Percentiles rank a stretch among this genome's conserved stretches.
These are phyloP conservation scores for Deroplatys truncata DNA, from an alignment of 2,888 invertebrate species.

Conservation along the genomic window DNA sequence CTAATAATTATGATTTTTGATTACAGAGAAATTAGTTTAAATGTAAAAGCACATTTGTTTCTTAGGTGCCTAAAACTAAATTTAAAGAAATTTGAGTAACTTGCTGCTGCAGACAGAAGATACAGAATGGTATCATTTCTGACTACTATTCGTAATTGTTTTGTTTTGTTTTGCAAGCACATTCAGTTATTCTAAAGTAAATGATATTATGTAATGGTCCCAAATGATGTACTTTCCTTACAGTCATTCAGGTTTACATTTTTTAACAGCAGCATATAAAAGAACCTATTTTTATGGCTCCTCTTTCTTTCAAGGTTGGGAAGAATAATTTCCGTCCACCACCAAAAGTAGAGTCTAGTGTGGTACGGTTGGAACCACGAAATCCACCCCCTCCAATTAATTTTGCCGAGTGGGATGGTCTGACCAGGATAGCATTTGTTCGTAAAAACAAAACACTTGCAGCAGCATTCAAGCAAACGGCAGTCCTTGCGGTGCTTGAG, in stretches of 20 bases:
- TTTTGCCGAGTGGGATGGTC: slow-evolving; percentile 97
- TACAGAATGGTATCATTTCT: no score
- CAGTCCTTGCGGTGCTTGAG: slow-evolving; percentile 78
- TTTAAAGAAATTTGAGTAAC: no score
- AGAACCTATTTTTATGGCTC: neutral
- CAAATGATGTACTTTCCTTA: no score
- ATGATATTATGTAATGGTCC: no score
- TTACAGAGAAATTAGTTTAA: no score
- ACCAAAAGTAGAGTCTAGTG: slow-evolving; percentile 98
- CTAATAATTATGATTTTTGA: no score
- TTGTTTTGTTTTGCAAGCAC: no score
- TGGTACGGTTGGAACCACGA: slow-evolving; percentile 93
- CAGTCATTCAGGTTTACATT: neutral
- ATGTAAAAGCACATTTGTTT: no score
- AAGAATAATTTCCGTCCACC: slow-evolving; percentile 98
- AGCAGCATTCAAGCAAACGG: slow-evolving; percentile 81
- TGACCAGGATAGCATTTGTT: slow-evolving; percentile 90
- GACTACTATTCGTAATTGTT: no score
- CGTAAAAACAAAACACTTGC: slow-evolving; percentile 95
- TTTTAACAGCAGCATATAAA: neutral
- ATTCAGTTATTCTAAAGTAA: no score
- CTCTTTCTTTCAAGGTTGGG: slow-evolving; percentile 65
- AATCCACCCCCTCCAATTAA: slow-evolving; percentile 96
- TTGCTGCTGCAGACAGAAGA: no score
- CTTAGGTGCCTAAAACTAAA: no score